phyloP scores from a whole-genome alignment of 1,140 invertebrate species.

The Cylas formicarius region DNA sequence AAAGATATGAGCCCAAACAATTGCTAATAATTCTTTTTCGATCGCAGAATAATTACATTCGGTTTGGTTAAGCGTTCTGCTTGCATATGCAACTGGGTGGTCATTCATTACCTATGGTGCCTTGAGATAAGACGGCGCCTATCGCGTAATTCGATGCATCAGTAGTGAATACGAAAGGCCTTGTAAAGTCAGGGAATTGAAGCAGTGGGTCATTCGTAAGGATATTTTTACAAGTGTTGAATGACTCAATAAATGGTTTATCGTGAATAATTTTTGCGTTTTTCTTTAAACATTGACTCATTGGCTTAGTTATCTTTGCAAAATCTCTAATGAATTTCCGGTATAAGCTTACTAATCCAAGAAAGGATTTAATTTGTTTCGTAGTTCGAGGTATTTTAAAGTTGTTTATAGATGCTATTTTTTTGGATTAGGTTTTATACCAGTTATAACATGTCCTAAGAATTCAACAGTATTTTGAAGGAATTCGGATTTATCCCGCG shows the following conservation, averaged over 20 bases:
- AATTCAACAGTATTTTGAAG: slow-evolving; percentile 3
- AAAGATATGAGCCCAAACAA: slow-evolving; percentile 44
- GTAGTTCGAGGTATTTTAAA: too few species aligned
- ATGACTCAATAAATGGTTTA: too few species aligned
- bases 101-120: slow-evolving; percentile 27
- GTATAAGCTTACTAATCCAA: too few species aligned
- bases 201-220: too few species aligned
- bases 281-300: too few species aligned
- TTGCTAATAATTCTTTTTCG: slow-evolving; percentile 41
- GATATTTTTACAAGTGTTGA: too few species aligned
- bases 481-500: slow-evolving; percentile 10
- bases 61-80: slow-evolving; percentile 21
- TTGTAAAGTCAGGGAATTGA: slow-evolving; percentile 38
- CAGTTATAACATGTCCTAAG: slow-evolving; percentile 8
- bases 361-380: too few species aligned
- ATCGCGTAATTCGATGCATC: slow-evolving; percentile 26
- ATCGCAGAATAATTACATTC: slow-evolving; percentile 30
- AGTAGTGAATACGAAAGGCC: slow-evolving; percentile 16
- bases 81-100: slow-evolving; percentile 26
- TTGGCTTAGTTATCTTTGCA: too few species aligned
- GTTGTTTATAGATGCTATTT: too few species aligned
- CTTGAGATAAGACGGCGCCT: slow-evolving; percentile 27
- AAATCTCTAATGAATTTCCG: too few species aligned
- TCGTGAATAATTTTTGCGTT: too few species aligned
- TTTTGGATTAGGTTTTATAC: neutral